phyloP scores from a whole-genome alignment of 2,113 vertebrate species.

The Machaerirhynchus nigripectus region DNA sequence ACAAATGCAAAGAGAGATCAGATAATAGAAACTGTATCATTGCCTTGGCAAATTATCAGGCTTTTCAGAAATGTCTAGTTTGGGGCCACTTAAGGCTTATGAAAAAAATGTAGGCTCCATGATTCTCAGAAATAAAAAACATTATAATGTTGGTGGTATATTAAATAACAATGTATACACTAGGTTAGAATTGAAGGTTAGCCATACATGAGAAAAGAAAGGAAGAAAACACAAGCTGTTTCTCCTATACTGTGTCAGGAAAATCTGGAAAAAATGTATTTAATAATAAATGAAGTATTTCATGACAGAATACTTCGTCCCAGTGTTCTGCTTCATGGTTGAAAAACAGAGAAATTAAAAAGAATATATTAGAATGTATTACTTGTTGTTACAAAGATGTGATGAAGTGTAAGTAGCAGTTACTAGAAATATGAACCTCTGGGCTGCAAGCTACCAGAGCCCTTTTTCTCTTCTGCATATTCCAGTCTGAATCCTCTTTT shows the following conservation, averaged over 20 bases:
- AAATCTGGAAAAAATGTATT: neutral
- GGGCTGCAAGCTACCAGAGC: neutral
- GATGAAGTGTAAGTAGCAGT: neutral
- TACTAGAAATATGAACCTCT: neutral
- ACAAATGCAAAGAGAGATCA: neutral
- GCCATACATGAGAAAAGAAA: neutral
- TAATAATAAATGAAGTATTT: neutral
- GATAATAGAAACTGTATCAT: neutral
- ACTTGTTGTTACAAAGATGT: neutral
- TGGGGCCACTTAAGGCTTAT: neutral
- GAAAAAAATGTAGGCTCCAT: neutral
- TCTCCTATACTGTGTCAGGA: neutral
- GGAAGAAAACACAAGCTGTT: neutral
- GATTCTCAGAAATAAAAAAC: neutral
- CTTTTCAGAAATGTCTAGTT: neutral
- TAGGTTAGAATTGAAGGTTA: neutral
- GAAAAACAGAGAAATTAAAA: neutral
- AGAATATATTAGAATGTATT: neutral
- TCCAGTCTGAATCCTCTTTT: neutral
- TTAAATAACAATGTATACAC: neutral
- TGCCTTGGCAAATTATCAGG: neutral
- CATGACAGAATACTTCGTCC: neutral
- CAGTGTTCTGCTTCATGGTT: neutral
- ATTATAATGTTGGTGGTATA: fast-evolving
- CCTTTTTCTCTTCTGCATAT: neutral